Conservation (phyloP, 2,888 invertebrate genomes). For the Drosophila ustulata region DNA sequence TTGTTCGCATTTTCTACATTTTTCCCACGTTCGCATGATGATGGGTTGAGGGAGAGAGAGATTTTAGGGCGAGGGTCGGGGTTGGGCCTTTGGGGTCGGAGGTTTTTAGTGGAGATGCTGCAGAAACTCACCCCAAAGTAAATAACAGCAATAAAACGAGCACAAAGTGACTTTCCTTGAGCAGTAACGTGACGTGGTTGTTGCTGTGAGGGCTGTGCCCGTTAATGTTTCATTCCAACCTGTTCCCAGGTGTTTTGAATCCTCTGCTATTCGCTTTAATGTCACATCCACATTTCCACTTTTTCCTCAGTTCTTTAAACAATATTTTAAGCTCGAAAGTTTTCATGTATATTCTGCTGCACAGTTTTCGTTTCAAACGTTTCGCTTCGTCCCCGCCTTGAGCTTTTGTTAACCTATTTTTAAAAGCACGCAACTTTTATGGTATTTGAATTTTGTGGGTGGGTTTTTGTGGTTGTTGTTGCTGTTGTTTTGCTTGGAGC, state of each 20-base stretch:
- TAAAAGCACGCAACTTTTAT: not conserved
- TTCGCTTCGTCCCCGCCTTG: not conserved
- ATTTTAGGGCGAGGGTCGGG: not conserved
- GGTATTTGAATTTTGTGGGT: constrained; percentile 3
- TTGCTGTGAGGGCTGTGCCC: constrained; percentile 29
- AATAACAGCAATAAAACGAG: constrained; percentile 38
- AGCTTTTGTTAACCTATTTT: constrained; percentile 21
- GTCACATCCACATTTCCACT: constrained; percentile 17
- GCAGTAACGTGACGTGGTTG: constrained; percentile 1
- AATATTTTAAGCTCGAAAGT: constrained; percentile 36
- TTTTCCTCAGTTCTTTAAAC: constrained; percentile 23
- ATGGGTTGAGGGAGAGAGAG: not conserved
- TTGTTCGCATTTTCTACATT: constrained; percentile 63
- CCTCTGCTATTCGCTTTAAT: constrained; percentile 38
- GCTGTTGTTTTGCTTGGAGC: not conserved
- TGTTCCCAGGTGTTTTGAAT: constrained; percentile 12
- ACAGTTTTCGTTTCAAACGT: not conserved
- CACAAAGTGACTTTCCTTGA: constrained; percentile 50
- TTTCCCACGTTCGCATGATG: constrained; percentile 61
- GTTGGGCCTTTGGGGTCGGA: not conserved
- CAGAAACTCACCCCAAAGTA: constrained; percentile 35
- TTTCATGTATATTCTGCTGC: constrained; percentile 20
- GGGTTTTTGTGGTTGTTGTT: not conserved
- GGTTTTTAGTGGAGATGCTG: constrained; percentile 20
- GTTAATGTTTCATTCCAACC: constrained; percentile 39